These are phyloP conservation scores for Kryphioiulus occultus DNA, from an alignment of 2,888 invertebrate genomes.

Conservation along the genomic window DNA sequence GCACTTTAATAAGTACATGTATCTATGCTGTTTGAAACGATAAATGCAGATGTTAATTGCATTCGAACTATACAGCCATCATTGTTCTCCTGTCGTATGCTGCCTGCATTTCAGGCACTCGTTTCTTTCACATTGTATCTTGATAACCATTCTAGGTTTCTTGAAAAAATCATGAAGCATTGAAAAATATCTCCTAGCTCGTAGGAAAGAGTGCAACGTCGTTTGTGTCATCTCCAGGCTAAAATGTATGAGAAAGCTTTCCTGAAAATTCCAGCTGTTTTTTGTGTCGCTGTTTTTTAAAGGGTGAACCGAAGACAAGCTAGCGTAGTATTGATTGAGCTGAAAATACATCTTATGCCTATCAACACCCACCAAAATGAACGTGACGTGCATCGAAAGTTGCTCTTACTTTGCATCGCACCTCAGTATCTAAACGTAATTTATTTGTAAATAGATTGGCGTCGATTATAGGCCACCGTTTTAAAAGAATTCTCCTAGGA, in stretches of 20 bases:
- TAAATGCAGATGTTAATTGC: too few species aligned
- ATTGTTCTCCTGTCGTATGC: too few species aligned
- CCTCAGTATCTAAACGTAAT: conserved; percentile 18
- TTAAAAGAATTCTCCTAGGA: neutral
- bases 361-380: conserved; percentile 31
- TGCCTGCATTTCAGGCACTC: neutral
- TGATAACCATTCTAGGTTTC: neutral
- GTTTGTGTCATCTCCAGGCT: conserved; percentile 31
- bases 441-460: conserved; percentile 12
- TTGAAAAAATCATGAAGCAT: neutral
- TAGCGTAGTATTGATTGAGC: neutral
- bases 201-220: neutral
- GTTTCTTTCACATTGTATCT: neutral
- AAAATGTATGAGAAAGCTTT: conserved; percentile 20
- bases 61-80: too few species aligned
- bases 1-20: too few species aligned
- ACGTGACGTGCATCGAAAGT: neutral
- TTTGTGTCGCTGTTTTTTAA: conserved; percentile 2
- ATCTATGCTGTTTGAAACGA: too few species aligned
- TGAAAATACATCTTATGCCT: neutral
- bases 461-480: conserved; percentile 7
- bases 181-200: neutral
- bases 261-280: neutral
- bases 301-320: neutral
- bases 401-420: neutral